Evolutionary conservation across 2,888 invertebrate genomes (phyloP), one percentile per base, ranked within the genome.

Genomic region (Calliscelio sp.): DNA sequence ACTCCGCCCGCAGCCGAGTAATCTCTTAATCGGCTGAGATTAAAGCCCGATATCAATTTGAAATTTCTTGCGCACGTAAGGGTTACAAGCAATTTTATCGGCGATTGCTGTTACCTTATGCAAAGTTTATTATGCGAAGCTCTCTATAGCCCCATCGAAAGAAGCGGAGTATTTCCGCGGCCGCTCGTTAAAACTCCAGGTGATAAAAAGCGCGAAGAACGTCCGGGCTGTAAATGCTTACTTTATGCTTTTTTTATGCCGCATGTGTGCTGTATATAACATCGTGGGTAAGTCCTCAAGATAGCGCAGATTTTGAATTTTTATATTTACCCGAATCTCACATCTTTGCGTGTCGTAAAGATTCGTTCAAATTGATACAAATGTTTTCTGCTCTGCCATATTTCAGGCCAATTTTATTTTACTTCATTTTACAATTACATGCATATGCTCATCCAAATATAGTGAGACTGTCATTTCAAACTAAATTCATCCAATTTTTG

Each of bases 1-100:
- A 81, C 78, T 79, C 75, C 78, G 81, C 85, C 78, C 75, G 74
- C 66, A 32, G 49, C 20, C 74, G 81, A 25, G 68, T 81, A 85
- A 85, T 85, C 85, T 85, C 81, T 85, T 85, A 85, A 85, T 81
- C 85, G 85, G 49, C 79, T 66, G 78, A 81, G 85, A 85, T 85
- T 85, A 81, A 82, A 81, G 81, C 41, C 78, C 70, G 85, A 85
- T 85, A 85, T 85, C 85, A 85, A 85, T 85, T 85, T 79, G 81
- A 85, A 85, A 85, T 85, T 75, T 85, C 79, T 79, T 63, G 81
- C 71, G 79, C 79, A 75, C 81, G 81, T 85, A 82, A 82, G 82
- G 70, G 78, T 74, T 81, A 79, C 85, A 65, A 59, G 85, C 83
- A 82, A 83, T 80, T 85, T 85, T 83, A 85, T 85, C 77, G 80